These are phyloP conservation scores for Camponotus vicinus DNA, from an alignment of 1,140 invertebrate species.

Conservation along the genomic window DNA sequence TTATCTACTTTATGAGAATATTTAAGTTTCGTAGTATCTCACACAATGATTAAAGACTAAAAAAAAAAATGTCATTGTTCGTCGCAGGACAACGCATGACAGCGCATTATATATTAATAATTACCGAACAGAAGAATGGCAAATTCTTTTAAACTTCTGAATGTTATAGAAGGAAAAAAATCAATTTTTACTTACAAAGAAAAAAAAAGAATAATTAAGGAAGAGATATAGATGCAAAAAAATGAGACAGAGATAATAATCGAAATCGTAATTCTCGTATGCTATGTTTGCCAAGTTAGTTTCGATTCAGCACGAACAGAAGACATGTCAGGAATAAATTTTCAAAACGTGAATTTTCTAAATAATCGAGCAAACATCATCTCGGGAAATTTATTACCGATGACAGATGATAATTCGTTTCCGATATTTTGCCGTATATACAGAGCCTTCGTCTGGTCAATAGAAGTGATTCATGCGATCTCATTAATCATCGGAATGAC, in stretches of 20 bases:
- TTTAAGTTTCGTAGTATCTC: background rate
- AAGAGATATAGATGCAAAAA: background rate
- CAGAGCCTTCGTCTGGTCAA: background rate
- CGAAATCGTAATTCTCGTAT: background rate
- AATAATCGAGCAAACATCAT: conserved; percentile 57
- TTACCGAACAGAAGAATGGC: background rate
- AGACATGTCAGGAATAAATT: conserved; percentile 60
- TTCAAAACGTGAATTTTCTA: conserved; percentile 65
- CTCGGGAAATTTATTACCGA: conserved; percentile 68
- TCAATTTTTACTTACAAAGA: background rate
- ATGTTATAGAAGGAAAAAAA: background rate
- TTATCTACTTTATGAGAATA: no score
- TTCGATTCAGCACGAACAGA: no score
- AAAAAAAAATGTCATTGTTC: background rate
- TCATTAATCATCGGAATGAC: conserved; percentile 8
- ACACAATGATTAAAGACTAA: conserved; percentile 1
- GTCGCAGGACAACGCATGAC: background rate
- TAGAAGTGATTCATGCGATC: conserved; percentile 1
- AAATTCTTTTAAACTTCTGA: background rate
- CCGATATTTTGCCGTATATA: conserved; percentile 17
- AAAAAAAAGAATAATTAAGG: no score
- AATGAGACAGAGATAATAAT: background rate
- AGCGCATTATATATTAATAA: background rate
- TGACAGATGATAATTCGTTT: conserved; percentile 12
- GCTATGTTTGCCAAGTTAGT: background rate